A percentile compares a stretch with the other conserved stretches of the same genome.
These are phyloP conservation scores for Burhinus bistriatus DNA, from an alignment of 2,113 vertebrate species.

Conservation along the genomic window DNA sequence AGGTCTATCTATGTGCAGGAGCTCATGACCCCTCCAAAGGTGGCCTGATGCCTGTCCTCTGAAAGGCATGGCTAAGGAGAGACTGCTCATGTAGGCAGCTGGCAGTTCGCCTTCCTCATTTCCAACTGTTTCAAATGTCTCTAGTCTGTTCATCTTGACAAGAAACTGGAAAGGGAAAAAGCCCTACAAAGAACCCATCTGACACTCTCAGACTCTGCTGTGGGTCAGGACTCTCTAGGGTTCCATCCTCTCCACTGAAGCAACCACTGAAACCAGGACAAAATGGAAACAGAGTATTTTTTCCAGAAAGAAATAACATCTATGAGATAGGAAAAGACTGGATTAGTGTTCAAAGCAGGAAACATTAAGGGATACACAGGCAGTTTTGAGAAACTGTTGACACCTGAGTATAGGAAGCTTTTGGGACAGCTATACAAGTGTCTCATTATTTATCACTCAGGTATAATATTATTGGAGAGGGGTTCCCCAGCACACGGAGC, in stretches of 20 bases:
- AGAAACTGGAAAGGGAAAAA: neutral
- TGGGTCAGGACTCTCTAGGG: neutral
- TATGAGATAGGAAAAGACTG: neutral
- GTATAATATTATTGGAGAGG: fast-evolving
- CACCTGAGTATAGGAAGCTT: neutral
- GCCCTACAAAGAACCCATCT: neutral
- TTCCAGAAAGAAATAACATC: neutral
- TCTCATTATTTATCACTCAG: neutral
- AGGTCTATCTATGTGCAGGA: neutral
- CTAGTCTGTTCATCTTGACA: neutral
- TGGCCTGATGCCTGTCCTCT: neutral
- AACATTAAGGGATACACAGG: too few species aligned
- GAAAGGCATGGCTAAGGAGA: neutral
- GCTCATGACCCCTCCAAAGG: neutral
- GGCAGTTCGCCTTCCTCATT: neutral
- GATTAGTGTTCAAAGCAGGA: neutral
- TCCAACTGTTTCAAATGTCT: neutral
- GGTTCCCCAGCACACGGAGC: neutral
- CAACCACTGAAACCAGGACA: neutral
- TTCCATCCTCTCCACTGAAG: neutral
- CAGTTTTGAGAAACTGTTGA: neutral
- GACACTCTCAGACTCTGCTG: neutral
- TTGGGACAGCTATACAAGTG: neutral
- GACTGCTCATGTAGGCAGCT: neutral
- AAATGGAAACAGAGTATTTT: neutral